A percentile compares a stretch with the other conserved stretches of the same genome.
Conservation (phyloP, 1,140 invertebrate species). For the Trichoplusia ni region DNA sequence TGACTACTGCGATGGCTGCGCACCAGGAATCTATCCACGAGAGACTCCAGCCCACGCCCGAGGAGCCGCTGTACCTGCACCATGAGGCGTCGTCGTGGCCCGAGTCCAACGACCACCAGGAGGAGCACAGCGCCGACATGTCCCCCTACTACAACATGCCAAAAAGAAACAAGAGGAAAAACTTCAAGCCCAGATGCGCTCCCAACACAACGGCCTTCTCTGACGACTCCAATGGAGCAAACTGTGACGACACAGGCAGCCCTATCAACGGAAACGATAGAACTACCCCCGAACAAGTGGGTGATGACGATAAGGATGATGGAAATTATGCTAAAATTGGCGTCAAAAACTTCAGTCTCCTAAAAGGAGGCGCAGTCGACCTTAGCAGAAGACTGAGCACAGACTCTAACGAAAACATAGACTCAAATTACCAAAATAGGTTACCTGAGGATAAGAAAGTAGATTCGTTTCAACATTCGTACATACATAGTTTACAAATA, state of each 20-base stretch:
- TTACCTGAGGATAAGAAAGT: conserved; percentile 71
- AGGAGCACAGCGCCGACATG: conserved; percentile 76
- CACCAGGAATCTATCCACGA: conserved; percentile 78
- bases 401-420: conserved; percentile 80
- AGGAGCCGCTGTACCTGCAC: conserved; percentile 70
- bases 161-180: conserved; percentile 86
- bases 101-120: conserved; percentile 63
- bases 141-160: conserved; percentile 80
- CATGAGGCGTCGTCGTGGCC: conserved; percentile 71
- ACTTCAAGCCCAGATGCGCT: conserved; percentile 85
- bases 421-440: conserved; percentile 72
- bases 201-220: conserved; percentile 80
- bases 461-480: conserved; percentile 76
- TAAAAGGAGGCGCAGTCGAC: conserved; percentile 78
- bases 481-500: conserved; percentile 79
- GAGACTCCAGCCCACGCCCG: conserved; percentile 69
- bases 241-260: conserved; percentile 68
- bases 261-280: conserved; percentile 78
- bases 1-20: conserved; percentile 79
- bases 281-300: conserved; percentile 60
- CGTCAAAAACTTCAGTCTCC: conserved; percentile 77
- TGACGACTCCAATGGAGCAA: conserved; percentile 76
- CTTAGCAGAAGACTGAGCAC: conserved; percentile 77
- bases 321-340: conserved; percentile 70
- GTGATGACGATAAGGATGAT: conserved; percentile 66